Conservation (phyloP, 2,888 invertebrate genomes). For the Stomorhina lunata region DNA sequence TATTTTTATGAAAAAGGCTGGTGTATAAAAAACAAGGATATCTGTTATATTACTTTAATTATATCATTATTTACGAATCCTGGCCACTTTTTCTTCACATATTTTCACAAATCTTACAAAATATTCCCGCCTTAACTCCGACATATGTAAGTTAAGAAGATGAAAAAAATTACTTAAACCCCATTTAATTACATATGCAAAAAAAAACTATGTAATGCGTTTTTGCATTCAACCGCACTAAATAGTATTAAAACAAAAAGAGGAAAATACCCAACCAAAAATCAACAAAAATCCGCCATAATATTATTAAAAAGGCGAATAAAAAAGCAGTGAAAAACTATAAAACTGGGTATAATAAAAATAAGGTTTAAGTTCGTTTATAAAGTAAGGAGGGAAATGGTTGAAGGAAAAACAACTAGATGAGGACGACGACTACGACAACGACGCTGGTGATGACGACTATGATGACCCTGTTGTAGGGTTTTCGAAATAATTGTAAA, state of each 20-base stretch:
- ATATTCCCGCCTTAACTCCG: too few species aligned
- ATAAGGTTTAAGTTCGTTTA: conserved; percentile 41
- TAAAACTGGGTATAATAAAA: conserved; percentile 28
- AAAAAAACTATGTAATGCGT: conserved; percentile 33
- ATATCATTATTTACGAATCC: too few species aligned
- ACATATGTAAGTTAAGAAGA: too few species aligned
- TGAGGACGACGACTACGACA: background rate
- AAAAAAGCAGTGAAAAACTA: background rate
- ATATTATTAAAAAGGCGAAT: conserved; percentile 31
- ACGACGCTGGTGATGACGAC: background rate
- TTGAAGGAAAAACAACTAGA: background rate
- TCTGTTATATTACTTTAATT: too few species aligned
- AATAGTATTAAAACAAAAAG: conserved; percentile 35
- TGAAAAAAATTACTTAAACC: conserved; percentile 48
- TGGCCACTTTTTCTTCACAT: too few species aligned
- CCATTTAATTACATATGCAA: conserved; percentile 42
- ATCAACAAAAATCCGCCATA: conserved; percentile 52
- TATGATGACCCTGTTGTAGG: background rate
- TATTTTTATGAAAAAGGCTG: too few species aligned
- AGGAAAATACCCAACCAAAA: conserved; percentile 9
- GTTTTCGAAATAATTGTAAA: background rate
- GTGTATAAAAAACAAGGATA: too few species aligned
- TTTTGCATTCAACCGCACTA: conserved; percentile 49
- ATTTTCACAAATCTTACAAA: too few species aligned
- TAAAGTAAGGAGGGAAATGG: conserved; percentile 24